These are phyloP conservation scores for Leptatherina wallacei DNA, from an alignment of 2,797 vertebrate genomes.

Conservation along the genomic window DNA sequence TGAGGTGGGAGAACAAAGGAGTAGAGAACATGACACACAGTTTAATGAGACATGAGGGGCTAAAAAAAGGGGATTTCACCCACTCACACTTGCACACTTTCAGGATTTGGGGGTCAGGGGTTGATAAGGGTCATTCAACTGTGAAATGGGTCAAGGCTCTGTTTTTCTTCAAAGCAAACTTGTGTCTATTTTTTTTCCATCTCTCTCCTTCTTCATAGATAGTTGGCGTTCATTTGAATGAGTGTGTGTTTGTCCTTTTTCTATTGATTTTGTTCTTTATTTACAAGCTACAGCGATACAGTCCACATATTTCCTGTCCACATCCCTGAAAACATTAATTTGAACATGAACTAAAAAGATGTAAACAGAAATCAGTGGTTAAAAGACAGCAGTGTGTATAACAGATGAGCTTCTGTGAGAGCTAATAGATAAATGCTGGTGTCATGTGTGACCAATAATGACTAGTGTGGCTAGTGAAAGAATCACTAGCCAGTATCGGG, in stretches of 20 bases:
- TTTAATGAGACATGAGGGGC: constrained; percentile 63
- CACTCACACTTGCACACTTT: constrained; percentile 35
- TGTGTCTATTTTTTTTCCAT: constrained; percentile 24
- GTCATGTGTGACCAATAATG: constrained; percentile 49
- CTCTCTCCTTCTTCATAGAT: constrained; percentile 4
- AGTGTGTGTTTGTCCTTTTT: constrained; percentile 15
- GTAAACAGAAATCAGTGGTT: background rate
- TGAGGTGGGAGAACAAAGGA: constrained; percentile 59
- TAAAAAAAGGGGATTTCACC: constrained; percentile 35
- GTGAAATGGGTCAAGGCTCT: constrained; percentile 70
- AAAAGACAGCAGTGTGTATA: constrained; percentile 27
- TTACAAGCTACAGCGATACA: background rate
- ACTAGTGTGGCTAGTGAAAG: constrained; percentile 55
- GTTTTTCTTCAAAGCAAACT: constrained; percentile 62
- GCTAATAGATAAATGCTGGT: constrained; percentile 55
- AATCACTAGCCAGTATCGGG: constrained; percentile 44
- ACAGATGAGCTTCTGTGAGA: constrained; percentile 56
- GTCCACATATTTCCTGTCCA: background rate
- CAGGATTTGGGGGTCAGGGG: constrained; percentile 59
- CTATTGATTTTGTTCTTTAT: background rate
- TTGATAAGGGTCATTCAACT: constrained; percentile 63
- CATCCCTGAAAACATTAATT: no score
- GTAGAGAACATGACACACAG: constrained; percentile 51
- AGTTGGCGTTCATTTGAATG: constrained; percentile 24
- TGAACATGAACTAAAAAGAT: constrained; percentile 17